Evolutionary conservation across 1,140 invertebrate species (phyloP).

Genomic region (Zaprionus camerounensis): DNA sequence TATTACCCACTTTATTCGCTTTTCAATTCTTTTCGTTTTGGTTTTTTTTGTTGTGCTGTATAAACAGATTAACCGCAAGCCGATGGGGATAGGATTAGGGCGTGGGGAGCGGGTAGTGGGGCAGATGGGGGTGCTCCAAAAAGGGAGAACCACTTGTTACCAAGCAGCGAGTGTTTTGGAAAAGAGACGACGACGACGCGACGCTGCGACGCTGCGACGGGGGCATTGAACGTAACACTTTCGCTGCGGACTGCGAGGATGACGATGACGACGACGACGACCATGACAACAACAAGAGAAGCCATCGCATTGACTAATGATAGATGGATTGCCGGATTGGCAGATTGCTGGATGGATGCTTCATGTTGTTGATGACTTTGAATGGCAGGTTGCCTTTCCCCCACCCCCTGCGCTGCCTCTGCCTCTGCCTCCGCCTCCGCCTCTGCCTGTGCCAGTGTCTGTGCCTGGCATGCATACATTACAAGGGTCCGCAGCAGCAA

Average conservation of each 20-base stretch:
- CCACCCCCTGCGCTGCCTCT: neutral
- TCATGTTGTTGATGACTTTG: slow-evolving; percentile 67
- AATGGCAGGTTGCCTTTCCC: slow-evolving; percentile 70
- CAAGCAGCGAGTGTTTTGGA: slow-evolving; percentile 58
- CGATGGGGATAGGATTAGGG: slow-evolving; percentile 10
- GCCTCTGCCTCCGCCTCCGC: neutral
- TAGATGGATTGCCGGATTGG: slow-evolving; percentile 56
- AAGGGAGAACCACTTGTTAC: slow-evolving; percentile 73
- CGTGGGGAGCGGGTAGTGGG: neutral
- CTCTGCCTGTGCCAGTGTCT: slow-evolving; percentile 9
- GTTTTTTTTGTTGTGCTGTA: slow-evolving; percentile 29
- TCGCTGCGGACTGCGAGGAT: slow-evolving; percentile 46
- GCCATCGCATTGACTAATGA: slow-evolving; percentile 70
- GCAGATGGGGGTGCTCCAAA: slow-evolving; percentile 10
- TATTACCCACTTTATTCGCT: neutral
- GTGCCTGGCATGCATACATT: slow-evolving; percentile 61
- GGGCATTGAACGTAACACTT: slow-evolving; percentile 82
- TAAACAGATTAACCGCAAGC: slow-evolving; percentile 56
- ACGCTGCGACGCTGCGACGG: slow-evolving; percentile 26
- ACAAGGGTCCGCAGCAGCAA: slow-evolving; percentile 45
- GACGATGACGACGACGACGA: slow-evolving; percentile 34
- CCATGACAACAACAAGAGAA: slow-evolving; percentile 24
- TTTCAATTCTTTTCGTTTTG: slow-evolving; percentile 9
- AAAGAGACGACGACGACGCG: slow-evolving; percentile 64
- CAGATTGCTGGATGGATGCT: slow-evolving; percentile 48